Evolutionary conservation across 2,888 invertebrate genomes (phyloP), one percentile per base, ranked within the genome.

Genomic region (Metellina segmentata): DNA sequence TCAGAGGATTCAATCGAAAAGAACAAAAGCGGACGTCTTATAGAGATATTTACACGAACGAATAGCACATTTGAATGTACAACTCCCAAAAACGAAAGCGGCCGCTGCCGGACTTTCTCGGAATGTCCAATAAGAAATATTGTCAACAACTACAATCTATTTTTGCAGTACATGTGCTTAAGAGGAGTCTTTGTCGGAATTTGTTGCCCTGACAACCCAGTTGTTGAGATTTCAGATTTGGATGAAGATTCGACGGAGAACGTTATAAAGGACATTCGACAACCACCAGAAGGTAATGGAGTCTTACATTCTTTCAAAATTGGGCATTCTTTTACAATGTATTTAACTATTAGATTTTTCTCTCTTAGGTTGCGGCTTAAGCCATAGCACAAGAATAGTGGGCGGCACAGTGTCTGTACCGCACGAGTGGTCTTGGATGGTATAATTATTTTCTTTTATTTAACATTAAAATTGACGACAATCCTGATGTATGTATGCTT

Each of bases 111-210:
- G 2, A 97, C 96, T 92, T 94, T 95, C 0, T 95, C 95, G 79
- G 96, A 96, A 94, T 96, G 97, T 94, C 95, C 96, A 93, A 95
- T 96, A 94, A 96, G 96, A 8, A 96, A 96, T 82, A 95, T 96
- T 94, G 95, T 96, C 93, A 94, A 95, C 1, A 96, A 96, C 94
- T 96, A 96, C 94, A 95, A 96, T 94, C 95, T 95, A 87, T 96
- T 96, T 93, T 95, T 97, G 94, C 96, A 97, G 93, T 96, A 97
- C 94, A 95, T 97, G 83, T 97, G 97, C 94, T 96, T 97, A 91
- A 96, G 97, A 93, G 95, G 96, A 94, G 95, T 96, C 96, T 97
- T 96, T 71, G 96, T 97, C 87, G 97, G 97, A n/a, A 96, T 97
- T 19, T 97, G 97, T 94, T 97, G 97, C 94, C 96, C 97, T 0